Evolutionary conservation across 1,140 invertebrate genomes (phyloP), one percentile per base, ranked within the genome.

Genomic region (Thalassaphorura encarpata): DNA sequence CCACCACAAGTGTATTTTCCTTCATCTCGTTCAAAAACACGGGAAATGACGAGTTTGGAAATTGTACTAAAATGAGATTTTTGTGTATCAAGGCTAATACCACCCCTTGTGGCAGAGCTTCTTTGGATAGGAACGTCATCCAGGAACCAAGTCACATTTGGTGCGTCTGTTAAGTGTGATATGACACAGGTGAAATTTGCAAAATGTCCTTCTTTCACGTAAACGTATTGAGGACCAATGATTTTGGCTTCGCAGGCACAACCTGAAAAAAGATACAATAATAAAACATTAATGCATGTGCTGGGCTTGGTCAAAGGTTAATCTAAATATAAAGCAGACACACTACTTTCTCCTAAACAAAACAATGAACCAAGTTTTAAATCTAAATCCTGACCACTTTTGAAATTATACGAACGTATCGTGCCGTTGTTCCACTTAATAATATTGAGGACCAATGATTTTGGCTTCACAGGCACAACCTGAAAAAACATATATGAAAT

Each of bases 141-240:
- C 60, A 67, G 60, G 50, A 61, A 62, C 67, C 67, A 68, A 33
- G 54, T 52, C 13, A 67, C 56, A 26, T 59, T 61, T 8, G 62
- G 52, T 5, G 49, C 11, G 5, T 31, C 23, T 0, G 56, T 27
- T 28, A 29, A n/a, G 39, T 57, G 58, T 3, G 61, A 29, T 16
- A 68, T 54, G 13, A 66, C 6, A 54, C 67, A 68, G 2, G 67
- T 67, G n/a, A 68, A 63, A 28, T 66, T 66, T 4, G 58, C 59
- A 1, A 60, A 62, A 8, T 56, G 54, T 13, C 67, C 67, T 27
- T 50, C 43, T 2, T 57, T 33, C 1, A 64, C 26, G 27, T 59
- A 33, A 39, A 60, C 48, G 16, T 53, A 52, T 18, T 18, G 16
- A 21, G 66, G 63, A 13, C 67, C 67, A 21, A 66, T 46, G 31